Base-by-base conservation (phyloP, 2,797 vertebrate genomes). In the Spea hammondii region DNA sequence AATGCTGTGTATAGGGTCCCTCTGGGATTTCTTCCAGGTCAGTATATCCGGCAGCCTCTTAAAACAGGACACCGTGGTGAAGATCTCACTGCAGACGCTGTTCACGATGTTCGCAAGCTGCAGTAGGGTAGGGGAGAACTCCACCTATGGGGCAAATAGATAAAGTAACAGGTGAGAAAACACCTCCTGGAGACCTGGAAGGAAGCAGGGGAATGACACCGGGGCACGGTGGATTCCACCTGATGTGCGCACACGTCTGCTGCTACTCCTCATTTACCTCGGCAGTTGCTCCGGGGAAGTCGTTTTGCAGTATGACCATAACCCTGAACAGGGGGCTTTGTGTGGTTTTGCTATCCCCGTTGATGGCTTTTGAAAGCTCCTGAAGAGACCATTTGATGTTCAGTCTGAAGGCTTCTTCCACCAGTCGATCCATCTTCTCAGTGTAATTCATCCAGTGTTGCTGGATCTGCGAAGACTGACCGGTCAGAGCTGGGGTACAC, bases 321-420 rank as follows among this genome's bases (percentile, higher is more conserved):
- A 97, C 91, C 81, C 86, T 90, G 86, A 97, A 96, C 75, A 96
- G 85, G 0, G 94, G 91, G 72, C 89, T 93, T 8, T 92, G 93
- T 0, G 88, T 87, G 53, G 89, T 90, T 86, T 94, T 96, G 83
- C 87, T 88, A 14, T 95, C 93, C 47, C 94, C 94, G 7, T 90
- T 95, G 84, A 97, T 93, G 72, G 94, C 94, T 84, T 86, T 94
- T 57, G 92, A 93, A 0, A 97, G 89, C 70, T 92, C 94, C 82
- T 92, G 89, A 84, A 97, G 87, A 11, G 95, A 96, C 84, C 85
- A 86, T 70, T 93, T 95, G 65, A 97, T 85, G 12, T 95, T 96
- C 70, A 86, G 85, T 47, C 90, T 90, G 11, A 96, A 85, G 46
- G 94, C 92, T 0, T 95, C 91, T 82, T 96, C 94, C 75, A 96